Conservation (phyloP, 2,797 vertebrate genomes). For the Oophaga sylvatica region DNA sequence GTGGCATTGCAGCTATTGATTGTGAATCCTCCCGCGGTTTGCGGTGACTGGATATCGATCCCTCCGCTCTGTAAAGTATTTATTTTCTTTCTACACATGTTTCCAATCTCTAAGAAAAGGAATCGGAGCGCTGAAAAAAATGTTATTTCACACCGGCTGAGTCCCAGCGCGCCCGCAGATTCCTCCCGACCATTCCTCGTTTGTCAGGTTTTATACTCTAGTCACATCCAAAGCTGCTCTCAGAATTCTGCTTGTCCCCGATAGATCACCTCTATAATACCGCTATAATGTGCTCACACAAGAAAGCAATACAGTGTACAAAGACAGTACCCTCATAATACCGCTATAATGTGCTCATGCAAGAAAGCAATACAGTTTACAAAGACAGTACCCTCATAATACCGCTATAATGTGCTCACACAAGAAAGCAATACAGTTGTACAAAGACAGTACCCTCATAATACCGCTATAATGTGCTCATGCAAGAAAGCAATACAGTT, state of each 20-base stretch:
- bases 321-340: no score
- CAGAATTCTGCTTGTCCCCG: neutral
- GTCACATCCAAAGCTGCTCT: neutral
- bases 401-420: neutral
- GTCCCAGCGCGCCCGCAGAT: neutral
- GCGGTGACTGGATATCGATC: slow-evolving; percentile 37
- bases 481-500: neutral
- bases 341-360: neutral
- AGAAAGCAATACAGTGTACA: neutral
- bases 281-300: neutral
- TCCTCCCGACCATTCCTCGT: neutral
- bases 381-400: neutral
- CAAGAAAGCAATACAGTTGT: neutral
- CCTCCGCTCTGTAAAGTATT: neutral
- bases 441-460: no score
- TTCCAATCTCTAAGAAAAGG: slow-evolving; percentile 1
- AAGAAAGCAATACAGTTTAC: neutral
- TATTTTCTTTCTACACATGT: slow-evolving; percentile 23
- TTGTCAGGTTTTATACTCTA: neutral
- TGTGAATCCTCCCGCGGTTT: slow-evolving; percentile 15
- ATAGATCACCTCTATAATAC: neutral
- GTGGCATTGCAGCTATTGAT: slow-evolving; percentile 39
- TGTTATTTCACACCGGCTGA: neutral
- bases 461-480: neutral
- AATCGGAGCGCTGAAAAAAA: neutral